Evolutionary conservation across 2,113 vertebrate species (phyloP), one percentile per base, ranked within the genome.

Genomic region (Beaufortia kweichowensis): DNA sequence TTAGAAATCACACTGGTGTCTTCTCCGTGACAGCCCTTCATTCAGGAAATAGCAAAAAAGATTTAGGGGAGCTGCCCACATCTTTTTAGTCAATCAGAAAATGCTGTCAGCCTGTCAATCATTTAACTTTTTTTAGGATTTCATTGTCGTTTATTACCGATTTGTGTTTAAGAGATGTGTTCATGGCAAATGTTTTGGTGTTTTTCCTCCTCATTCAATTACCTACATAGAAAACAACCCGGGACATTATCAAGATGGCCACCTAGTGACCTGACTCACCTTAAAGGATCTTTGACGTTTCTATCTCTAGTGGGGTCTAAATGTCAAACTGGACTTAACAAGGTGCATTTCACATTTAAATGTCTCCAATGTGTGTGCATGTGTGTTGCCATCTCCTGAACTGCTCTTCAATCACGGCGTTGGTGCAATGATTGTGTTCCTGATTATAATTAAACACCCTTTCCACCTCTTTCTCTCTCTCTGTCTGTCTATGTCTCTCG

Each of bases 371-470:
- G 33, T n/a, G 23, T 19, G 62, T 35, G 29, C 17, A 21, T 14
- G 62, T 64, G 73, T 31, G 15, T 75, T 81, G 74, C 50, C 1
- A 5, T 71, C 75, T 80, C 79, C 77, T 11, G 57, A 76, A 71
- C 65, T 60, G 78, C 69, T 70, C 77, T 83, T 85, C 75, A 86
- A 82, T 88, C 83, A 88, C 79, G 57, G 77, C 19, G 8, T 65
- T 90, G 86, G 86, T 87, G 83, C 76, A 83, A 71, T 86, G 81
- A 85, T 89, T 82, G 85, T 84, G 78, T 75, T 76, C 69, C 81
- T 78, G 83, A 85, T 85, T 82, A 78, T 9, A 79, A 81, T 79
- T 85, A 82, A 87, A 85, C 84, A 72, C 84, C 81, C 41, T 57
- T 56, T 66, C 57, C 53, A 21, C 10, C 46, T 19, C n/a, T 12